These are phyloP conservation scores for Galerucella pusilla DNA, from an alignment of 2,888 invertebrate species.

Conservation along the genomic window DNA sequence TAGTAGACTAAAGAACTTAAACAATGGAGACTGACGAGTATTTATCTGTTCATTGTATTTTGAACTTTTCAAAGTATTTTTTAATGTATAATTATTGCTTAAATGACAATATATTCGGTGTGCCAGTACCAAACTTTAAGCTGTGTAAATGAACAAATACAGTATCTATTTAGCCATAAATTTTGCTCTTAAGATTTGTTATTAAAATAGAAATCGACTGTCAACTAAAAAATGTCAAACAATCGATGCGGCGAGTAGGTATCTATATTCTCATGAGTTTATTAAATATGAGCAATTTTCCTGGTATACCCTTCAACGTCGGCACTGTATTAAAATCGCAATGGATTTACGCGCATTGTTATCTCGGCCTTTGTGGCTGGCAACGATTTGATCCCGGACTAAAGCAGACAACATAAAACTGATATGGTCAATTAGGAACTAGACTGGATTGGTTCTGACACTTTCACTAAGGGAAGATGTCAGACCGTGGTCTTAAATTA, in stretches of 20 bases:
- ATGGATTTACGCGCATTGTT: conserved; percentile 42
- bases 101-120: too few relatives aligned
- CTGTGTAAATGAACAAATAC: too few relatives aligned
- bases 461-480: conserved; percentile 23
- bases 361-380: conserved; percentile 36
- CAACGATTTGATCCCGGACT: conserved; percentile 37
- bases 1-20: too few relatives aligned
- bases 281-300: not conserved
- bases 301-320: conserved; percentile 9
- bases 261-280: not conserved
- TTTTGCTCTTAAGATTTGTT: not conserved
- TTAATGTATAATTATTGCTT: too few relatives aligned
- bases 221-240: not conserved
- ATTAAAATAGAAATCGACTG: not conserved
- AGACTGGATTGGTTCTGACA: conserved; percentile 36
- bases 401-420: conserved; percentile 38
- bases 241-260: too few relatives aligned
- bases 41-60: too few relatives aligned
- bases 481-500: conserved; percentile 17
- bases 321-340: conserved; percentile 36
- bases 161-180: too few relatives aligned
- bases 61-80: too few relatives aligned
- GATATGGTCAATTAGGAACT: conserved; percentile 43
- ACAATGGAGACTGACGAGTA: too few relatives aligned
- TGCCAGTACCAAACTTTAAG: too few relatives aligned